phyloP scores from a whole-genome alignment of 2,797 vertebrate genomes.

The Naso thynnoides region DNA sequence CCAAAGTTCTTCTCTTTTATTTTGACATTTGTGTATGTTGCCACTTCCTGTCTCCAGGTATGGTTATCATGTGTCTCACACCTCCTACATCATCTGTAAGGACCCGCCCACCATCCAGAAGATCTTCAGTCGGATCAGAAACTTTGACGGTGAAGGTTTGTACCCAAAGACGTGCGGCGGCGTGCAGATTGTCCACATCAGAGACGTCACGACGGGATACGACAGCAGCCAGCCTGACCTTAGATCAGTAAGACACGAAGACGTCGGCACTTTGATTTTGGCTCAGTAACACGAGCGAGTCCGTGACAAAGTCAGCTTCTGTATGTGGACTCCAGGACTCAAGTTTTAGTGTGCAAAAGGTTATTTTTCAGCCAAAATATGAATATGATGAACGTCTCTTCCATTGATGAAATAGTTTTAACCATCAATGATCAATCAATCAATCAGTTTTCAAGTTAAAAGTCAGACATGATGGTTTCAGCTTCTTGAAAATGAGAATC shows the following conservation, averaged over 20 bases:
- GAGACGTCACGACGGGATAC: constrained; percentile 93
- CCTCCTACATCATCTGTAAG: constrained; percentile 93
- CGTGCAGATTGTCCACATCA: constrained; percentile 84
- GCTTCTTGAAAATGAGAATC: too few species aligned
- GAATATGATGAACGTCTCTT: too few species aligned
- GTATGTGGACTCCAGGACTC: too few species aligned
- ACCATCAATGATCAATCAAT: too few species aligned
- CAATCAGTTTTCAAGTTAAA: too few species aligned
- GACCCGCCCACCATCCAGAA: constrained; percentile 88
- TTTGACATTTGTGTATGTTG: constrained; percentile 8
- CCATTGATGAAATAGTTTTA: too few species aligned
- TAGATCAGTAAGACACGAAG: constrained; percentile 82
- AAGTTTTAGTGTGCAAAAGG: too few species aligned
- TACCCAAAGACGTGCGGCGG: constrained; percentile 89
- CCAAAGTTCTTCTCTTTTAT: constrained; percentile 5
- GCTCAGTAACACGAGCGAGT: too few species aligned
- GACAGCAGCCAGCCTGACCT: constrained; percentile 90
- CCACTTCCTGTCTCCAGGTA: constrained; percentile 85
- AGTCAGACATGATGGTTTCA: too few species aligned
- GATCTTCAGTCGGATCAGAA: constrained; percentile 91
- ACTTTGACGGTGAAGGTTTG: constrained; percentile 81
- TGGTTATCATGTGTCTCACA: constrained; percentile 92
- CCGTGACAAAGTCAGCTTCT: too few species aligned
- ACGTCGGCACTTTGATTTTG: too few species aligned
- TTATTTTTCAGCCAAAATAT: too few species aligned